A percentile compares a stretch with the other conserved stretches of the same genome.
phyloP scores from a whole-genome alignment of 2,888 invertebrate species.

The Halictus quadricinctus region DNA sequence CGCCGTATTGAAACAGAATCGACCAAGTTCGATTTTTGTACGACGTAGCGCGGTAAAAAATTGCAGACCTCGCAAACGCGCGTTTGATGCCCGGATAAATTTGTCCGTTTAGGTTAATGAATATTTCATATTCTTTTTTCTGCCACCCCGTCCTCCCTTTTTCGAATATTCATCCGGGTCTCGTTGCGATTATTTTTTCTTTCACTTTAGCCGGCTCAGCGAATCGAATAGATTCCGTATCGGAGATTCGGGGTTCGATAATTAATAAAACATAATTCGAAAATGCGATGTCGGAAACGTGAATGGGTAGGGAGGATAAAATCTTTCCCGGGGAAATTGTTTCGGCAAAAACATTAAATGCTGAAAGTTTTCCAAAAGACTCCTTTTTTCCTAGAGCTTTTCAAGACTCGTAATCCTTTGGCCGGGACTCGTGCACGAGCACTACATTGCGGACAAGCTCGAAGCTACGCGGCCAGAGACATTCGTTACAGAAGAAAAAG shows the following conservation, averaged over 20 bases:
- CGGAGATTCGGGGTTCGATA: conserved; percentile 18
- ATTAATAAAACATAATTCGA: conserved; percentile 39
- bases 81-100: conserved; percentile 33
- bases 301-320: not conserved
- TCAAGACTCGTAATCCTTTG: too few relatives aligned
- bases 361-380: too few relatives aligned
- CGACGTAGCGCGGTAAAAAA: not conserved
- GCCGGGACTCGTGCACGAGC: too few relatives aligned
- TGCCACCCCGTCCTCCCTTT: not conserved
- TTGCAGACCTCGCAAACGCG: conserved; percentile 23
- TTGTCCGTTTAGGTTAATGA: conserved; percentile 48
- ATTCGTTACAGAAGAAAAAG: not conserved
- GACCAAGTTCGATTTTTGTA: not conserved
- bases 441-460: too few relatives aligned
- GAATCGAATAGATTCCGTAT: conserved; percentile 10
- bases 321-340: not conserved
- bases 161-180: conserved; percentile 44
- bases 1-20: not conserved
- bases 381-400: too few relatives aligned
- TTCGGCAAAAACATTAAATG: too few relatives aligned
- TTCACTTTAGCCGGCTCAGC: not conserved
- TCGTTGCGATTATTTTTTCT: not conserved
- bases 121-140: conserved; percentile 49
- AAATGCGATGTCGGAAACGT: not conserved
- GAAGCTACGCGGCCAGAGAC: too few relatives aligned